Percentiles rank a stretch among this genome's conserved stretches.
phyloP scores from a whole-genome alignment of 2,888 invertebrate species.

The Chrysina gloriosa region DNA sequence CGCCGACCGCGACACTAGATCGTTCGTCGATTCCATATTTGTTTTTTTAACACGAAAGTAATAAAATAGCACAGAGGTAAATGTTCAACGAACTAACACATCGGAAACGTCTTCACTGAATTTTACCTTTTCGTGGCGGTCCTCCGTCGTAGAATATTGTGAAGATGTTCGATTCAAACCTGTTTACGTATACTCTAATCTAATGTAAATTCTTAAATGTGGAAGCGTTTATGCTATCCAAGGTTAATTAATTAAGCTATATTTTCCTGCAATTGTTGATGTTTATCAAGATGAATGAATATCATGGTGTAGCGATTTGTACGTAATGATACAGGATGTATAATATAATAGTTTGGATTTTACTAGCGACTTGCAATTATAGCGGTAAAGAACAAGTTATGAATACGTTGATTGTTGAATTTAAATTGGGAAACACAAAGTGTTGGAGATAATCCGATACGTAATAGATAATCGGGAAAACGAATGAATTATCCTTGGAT shows the following conservation, averaged over 20 bases:
- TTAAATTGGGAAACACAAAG: neutral
- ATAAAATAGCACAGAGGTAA: neutral
- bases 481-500: too few relatives aligned
- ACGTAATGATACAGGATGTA: neutral
- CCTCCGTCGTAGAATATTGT: neutral
- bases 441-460: neutral
- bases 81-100: neutral
- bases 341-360: neutral
- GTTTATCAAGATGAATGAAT: conserved; percentile 13
- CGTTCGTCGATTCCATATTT: conserved; percentile 37
- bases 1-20: conserved; percentile 29
- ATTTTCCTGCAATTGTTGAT: conserved; percentile 25
- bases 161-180: conserved; percentile 10
- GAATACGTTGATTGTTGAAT: neutral
- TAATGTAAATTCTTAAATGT: conserved; percentile 3
- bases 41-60: neutral
- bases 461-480: too few relatives aligned
- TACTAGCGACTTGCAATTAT: neutral
- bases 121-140: neutral
- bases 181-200: conserved; percentile 10
- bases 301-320: neutral
- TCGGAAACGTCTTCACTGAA: neutral
- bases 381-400: neutral
- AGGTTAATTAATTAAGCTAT: conserved; percentile 13
- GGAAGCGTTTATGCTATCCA: conserved; percentile 10